phyloP scores from a whole-genome alignment of 2,888 invertebrate genomes.

The Lysandra bellargus region DNA sequence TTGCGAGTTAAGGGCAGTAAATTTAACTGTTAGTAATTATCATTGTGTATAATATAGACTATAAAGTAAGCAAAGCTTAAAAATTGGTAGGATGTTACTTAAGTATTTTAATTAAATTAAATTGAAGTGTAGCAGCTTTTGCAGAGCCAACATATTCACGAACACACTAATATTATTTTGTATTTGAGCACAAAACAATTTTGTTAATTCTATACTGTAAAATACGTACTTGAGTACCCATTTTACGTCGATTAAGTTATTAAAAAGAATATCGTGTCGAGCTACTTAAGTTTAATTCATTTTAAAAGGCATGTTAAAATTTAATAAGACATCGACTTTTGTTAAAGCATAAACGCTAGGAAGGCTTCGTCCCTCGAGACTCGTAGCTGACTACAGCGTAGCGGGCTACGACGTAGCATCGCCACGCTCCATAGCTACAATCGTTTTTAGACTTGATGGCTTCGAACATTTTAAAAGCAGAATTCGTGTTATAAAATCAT shows the following conservation, averaged over 20 bases:
- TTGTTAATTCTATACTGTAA: background rate
- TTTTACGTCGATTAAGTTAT: background rate
- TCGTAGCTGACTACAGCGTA: constrained; percentile 71
- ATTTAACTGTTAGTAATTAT: background rate
- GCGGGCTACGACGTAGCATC: constrained; percentile 54
- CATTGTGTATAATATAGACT: background rate
- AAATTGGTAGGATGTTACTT: background rate
- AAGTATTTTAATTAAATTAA: background rate
- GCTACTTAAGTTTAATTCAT: constrained; percentile 44
- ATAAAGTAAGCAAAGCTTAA: background rate
- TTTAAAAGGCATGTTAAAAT: constrained; percentile 60
- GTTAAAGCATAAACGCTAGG: constrained; percentile 58
- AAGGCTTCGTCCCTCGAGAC: constrained; percentile 67
- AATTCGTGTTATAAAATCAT: constrained; percentile 16
- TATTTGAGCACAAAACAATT: background rate
- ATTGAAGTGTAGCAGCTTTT: too few relatives aligned
- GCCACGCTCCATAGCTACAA: constrained; percentile 55
- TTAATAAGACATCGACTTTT: constrained; percentile 60
- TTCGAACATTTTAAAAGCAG: constrained; percentile 37
- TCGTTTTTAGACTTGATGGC: constrained; percentile 40
- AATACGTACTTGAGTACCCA: background rate
- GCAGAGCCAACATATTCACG: too few relatives aligned
- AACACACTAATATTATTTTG: too few relatives aligned
- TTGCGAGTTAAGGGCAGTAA: background rate
- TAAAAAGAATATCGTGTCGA: constrained; percentile 28